Conservation (phyloP, 2,797 vertebrate species). For the Halcyon chelicuti region DNA sequence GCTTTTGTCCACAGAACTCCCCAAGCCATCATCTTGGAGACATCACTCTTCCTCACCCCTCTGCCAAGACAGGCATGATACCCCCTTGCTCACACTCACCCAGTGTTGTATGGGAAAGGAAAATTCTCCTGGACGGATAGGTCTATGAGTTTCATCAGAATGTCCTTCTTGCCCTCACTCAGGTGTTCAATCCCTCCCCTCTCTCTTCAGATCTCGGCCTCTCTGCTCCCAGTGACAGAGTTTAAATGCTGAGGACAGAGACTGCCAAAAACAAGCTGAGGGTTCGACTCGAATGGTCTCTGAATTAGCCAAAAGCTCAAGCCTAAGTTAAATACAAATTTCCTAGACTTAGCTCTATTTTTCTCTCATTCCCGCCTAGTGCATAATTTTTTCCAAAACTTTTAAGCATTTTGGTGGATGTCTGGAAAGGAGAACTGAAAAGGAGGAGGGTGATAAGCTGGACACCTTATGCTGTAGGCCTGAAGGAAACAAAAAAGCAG, state of each 20-base stretch:
- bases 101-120: not conserved
- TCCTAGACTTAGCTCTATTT: not conserved
- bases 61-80: not conserved
- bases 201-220: not conserved
- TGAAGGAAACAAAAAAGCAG: not conserved
- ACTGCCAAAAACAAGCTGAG: not conserved
- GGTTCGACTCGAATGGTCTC: not conserved
- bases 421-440: not conserved
- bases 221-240: not conserved
- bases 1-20: not conserved
- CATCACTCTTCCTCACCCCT: not conserved
- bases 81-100: not conserved
- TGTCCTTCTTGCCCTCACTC: not conserved
- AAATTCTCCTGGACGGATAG: not conserved
- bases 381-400: not conserved
- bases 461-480: not conserved
- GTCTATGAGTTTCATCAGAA: not conserved
- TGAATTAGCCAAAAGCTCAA: not conserved
- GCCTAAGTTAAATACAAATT: not conserved
- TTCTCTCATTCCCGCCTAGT: not conserved
- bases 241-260: not conserved
- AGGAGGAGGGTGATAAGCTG: not conserved
- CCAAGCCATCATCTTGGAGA: not conserved
- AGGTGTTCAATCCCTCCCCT: fast-evolving
- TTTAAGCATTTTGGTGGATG: not conserved